Conservation (phyloP, 2,888 invertebrate genomes). For the Catocala nupta region DNA sequence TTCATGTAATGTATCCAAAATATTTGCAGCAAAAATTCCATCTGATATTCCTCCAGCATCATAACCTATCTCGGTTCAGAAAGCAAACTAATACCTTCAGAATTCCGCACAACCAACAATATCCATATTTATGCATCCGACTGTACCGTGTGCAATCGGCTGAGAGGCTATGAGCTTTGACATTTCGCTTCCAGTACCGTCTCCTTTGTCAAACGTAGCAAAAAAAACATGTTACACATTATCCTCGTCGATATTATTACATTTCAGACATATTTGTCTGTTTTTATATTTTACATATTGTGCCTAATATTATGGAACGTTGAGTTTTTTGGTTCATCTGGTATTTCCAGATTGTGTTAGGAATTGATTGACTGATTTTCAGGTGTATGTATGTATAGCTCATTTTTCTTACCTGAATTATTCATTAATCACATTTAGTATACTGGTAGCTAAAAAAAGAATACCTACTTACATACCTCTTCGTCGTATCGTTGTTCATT, state of each 20-base stretch:
- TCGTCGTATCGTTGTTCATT: too few relatives aligned
- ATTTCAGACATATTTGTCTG: conserved; percentile 20
- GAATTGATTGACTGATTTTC: not conserved
- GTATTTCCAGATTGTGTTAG: too few relatives aligned
- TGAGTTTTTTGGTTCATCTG: too few relatives aligned
- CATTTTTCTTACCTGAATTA: too few relatives aligned
- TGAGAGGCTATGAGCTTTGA: conserved; percentile 47
- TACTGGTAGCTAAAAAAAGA: too few relatives aligned
- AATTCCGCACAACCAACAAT: conserved; percentile 23
- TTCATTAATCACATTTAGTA: too few relatives aligned
- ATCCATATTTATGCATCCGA: conserved; percentile 32
- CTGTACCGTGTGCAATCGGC: conserved; percentile 42
- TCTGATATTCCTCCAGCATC: not conserved
- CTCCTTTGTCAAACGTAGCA: conserved; percentile 19
- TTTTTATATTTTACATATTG: conserved; percentile 13
- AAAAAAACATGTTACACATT: conserved; percentile 28
- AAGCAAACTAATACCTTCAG: conserved; percentile 14
- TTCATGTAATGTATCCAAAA: too few relatives aligned
- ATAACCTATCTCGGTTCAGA: conserved; percentile 8
- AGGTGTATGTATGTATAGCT: too few relatives aligned
- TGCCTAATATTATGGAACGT: too few relatives aligned
- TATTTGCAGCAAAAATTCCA: not conserved
- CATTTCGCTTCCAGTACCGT: conserved; percentile 29
- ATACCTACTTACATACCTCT: too few relatives aligned
- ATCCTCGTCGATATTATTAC: conserved; percentile 22